phyloP scores from a whole-genome alignment of 2,888 invertebrate species.

The Patella pellucida region DNA sequence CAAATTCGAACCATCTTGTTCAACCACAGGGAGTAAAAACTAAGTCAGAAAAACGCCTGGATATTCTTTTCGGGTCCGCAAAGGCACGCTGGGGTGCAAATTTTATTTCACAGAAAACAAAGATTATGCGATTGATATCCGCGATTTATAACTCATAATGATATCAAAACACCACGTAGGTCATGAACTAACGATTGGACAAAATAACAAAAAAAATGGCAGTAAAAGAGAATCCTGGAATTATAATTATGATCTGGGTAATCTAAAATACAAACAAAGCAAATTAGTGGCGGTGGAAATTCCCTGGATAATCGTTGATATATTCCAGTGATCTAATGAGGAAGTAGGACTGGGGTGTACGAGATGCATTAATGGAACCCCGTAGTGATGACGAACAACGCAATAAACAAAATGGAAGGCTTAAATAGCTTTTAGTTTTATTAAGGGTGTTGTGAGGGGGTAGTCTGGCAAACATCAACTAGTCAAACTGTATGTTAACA shows the following conservation, averaged over 20 bases:
- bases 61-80: too few species aligned
- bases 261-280: constrained; percentile 6
- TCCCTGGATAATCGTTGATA: constrained; percentile 8
- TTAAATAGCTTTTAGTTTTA: constrained; percentile 7
- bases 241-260: constrained; percentile 1
- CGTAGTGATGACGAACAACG: background rate
- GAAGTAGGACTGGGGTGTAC: background rate
- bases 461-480: background rate
- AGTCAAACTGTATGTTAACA: constrained; percentile 8
- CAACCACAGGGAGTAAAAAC: too few species aligned
- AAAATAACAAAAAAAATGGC: too few species aligned
- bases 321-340: background rate
- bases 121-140: too few species aligned
- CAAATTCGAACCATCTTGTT: too few species aligned
- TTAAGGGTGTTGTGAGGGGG: constrained; percentile 5
- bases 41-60: too few species aligned
- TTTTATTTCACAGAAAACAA: too few species aligned
- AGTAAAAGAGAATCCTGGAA: too few species aligned
- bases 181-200: too few species aligned
- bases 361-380: background rate
- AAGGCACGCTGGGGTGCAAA: too few species aligned
- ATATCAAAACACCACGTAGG: too few species aligned
- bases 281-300: background rate
- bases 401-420: constrained; percentile 9
- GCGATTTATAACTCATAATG: too few species aligned